Conservation (phyloP, 2,113 vertebrate species). For the Bettongia penicillata region DNA sequence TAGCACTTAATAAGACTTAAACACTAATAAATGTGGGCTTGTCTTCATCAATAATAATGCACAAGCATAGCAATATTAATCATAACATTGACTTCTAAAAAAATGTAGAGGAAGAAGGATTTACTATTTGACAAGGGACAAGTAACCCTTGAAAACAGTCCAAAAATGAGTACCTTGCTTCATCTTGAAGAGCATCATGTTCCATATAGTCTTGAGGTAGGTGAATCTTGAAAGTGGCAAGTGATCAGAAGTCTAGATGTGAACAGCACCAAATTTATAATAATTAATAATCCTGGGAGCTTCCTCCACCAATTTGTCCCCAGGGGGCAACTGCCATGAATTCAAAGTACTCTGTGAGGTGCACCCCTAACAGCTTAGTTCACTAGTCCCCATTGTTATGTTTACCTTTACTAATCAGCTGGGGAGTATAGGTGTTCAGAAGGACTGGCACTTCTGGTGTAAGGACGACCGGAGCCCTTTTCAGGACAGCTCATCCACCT, state of each 20-base stretch:
- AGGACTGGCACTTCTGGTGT: no score
- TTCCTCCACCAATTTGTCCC: neutral
- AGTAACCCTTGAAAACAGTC: neutral
- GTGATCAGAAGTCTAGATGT: neutral
- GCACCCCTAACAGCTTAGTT: neutral
- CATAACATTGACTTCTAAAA: neutral
- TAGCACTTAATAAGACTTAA: neutral
- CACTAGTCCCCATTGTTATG: neutral
- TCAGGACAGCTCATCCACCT: neutral
- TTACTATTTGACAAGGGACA: neutral
- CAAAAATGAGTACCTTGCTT: neutral
- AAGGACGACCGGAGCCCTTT: no score
- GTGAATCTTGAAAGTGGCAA: neutral
- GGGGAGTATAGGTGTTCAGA: no score
- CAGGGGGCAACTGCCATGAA: neutral
- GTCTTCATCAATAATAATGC: neutral
- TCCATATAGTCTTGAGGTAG: neutral
- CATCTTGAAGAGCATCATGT: neutral
- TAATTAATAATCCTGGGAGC: neutral
- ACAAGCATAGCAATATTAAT: neutral
- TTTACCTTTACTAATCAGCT: neutral
- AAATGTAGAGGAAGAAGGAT: neutral
- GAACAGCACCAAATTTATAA: neutral
- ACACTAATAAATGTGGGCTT: neutral
- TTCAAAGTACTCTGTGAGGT: neutral